A percentile compares a stretch with the other conserved stretches of the same genome.
Evolutionary conservation across 2,888 invertebrate species (phyloP).

Genomic region (Polia nebulosa): DNA sequence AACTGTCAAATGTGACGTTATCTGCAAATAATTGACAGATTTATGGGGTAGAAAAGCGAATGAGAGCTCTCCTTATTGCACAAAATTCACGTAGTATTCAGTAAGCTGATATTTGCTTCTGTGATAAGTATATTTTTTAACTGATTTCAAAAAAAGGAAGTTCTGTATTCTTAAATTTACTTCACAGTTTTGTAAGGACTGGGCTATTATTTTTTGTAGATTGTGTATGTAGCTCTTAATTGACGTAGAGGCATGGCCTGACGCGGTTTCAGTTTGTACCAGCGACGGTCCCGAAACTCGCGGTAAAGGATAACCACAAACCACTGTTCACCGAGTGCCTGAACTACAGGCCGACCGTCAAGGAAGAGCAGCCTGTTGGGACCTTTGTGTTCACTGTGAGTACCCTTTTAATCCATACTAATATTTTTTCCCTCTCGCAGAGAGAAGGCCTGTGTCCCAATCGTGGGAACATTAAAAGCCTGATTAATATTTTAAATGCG

Average conservation of each 20-base stretch:
- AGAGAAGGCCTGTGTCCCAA: no score
- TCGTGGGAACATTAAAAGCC: no score
- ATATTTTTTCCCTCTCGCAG: no score
- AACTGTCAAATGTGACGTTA: slow-evolving; percentile 5
- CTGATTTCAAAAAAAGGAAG: no score
- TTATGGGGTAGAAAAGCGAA: not conserved
- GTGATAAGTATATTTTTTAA: not conserved
- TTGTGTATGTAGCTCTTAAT: slow-evolving; percentile 61
- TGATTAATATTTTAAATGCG: no score
- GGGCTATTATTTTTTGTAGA: slow-evolving; percentile 32
- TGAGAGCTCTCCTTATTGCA: no score
- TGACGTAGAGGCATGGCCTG: slow-evolving; percentile 77
- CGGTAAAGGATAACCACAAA: slow-evolving; percentile 94
- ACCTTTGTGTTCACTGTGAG: slow-evolving; percentile 94
- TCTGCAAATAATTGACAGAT: not conserved
- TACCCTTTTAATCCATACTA: slow-evolving; percentile 25
- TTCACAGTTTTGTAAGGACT: slow-evolving; percentile 31
- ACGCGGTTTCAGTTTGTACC: slow-evolving; percentile 84
- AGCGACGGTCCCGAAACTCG: slow-evolving; percentile 81
- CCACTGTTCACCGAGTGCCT: slow-evolving; percentile 97
- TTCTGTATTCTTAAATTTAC: no score
- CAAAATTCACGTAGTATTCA: not conserved
- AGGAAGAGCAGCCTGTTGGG: slow-evolving; percentile 94
- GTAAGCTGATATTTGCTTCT: not conserved
- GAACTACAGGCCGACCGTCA: slow-evolving; percentile 95